Evolutionary conservation across 2,888 invertebrate species (phyloP).

Genomic region (Celastrina argiolus): DNA sequence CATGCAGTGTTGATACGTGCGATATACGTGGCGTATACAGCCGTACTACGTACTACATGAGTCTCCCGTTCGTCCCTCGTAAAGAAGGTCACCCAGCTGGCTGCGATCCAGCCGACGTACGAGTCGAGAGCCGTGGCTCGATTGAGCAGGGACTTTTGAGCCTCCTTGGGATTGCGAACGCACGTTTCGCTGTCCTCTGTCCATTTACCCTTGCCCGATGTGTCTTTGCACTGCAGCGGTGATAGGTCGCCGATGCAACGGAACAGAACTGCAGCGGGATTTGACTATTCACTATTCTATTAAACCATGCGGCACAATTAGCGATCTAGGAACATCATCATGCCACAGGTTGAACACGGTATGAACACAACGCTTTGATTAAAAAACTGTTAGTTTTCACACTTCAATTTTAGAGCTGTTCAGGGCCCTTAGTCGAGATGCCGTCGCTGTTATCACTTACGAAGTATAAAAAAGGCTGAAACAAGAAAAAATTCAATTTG

Average conservation of each 20-base stretch:
- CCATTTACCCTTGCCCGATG: constrained; percentile 43
- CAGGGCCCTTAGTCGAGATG: no score
- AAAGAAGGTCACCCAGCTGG: constrained; percentile 68
- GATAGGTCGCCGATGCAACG: constrained; percentile 74
- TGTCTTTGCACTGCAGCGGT: constrained; percentile 56
- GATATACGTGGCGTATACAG: constrained; percentile 13
- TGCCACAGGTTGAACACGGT: constrained; percentile 39
- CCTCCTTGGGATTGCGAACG: constrained; percentile 52
- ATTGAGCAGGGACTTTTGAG: constrained; percentile 56
- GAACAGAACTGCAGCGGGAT: constrained; percentile 61
- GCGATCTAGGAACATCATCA: constrained; percentile 32
- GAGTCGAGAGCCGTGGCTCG: constrained; percentile 66
- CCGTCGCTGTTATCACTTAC: no score
- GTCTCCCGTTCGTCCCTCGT: constrained; percentile 56
- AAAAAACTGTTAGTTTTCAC: not conserved
- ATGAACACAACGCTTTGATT: constrained; percentile 14
- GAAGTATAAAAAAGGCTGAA: no score
- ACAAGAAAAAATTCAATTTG: no score
- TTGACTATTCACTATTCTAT: constrained; percentile 38
- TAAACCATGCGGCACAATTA: constrained; percentile 33
- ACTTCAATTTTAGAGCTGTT: not conserved
- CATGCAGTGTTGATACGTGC: constrained; percentile 27
- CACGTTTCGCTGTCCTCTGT: constrained; percentile 47
- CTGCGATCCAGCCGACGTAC: constrained; percentile 67
- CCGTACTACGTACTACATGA: constrained; percentile 62